Base-by-base conservation (phyloP, 2,888 invertebrate genomes). In the Mythimna vitellina region DNA sequence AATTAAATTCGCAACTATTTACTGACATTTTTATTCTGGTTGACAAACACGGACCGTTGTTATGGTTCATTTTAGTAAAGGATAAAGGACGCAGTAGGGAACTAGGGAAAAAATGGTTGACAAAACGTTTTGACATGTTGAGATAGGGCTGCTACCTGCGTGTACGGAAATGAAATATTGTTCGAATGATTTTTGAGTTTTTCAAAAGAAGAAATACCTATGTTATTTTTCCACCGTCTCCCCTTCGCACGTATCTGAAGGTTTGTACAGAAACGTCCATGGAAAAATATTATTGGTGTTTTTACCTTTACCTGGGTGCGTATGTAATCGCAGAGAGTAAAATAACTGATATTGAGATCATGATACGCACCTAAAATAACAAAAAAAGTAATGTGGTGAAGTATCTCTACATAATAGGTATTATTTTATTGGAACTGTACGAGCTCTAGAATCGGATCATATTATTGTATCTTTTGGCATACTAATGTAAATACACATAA, bases 41-140 rank as follows among this genome's bases (percentile, higher is more conserved):
- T 86, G 90, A 90, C 90, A 88, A 85, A 87, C 87, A 86, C 80
- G 76, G 72, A 69, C 68, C 82, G 82, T 87, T 74, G 88, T 91
- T 88, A 89, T 83, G 86, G 86, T 90, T 90, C 89, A 91, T 92
- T 92, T 91, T 84, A 87, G 64, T 81, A 56, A 84, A 81, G 88
- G 85, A 91, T 88, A 91, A 91, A 85, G 81, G 86, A 89, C 86
- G 84, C 89, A 88, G 87, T 85, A 73, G 86, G 83, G 85, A 83
- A 82, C 85, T 84, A 85, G 65, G 61, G 79, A 87, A 87, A 88
- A 90, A 89, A 87, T 87, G 82, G 84, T 86, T 86, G 87, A 90
- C 89, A 92, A 91, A 91, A 90, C 86, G 87, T 83, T 92, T 88
- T 81, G 88, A 89, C 87, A 86, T 88, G 83, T 86, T 84, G 76